Evolutionary conservation across 2,797 vertebrate genomes (phyloP).

Genomic region (Pygocentrus nattereri): DNA sequence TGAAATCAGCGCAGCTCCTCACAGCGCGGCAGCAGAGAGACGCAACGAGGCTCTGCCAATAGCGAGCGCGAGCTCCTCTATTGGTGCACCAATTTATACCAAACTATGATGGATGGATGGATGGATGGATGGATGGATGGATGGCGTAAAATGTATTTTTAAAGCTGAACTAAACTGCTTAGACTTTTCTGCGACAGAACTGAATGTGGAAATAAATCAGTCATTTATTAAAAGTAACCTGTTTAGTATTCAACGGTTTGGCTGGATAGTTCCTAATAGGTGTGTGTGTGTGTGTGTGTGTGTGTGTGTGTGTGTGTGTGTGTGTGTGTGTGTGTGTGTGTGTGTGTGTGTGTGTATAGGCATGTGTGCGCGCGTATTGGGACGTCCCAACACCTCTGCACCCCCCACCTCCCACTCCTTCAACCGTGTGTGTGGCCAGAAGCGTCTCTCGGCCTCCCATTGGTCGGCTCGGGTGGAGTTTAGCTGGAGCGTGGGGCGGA

Average conservation of each 20-base stretch:
- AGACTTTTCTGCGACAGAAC: too few relatives aligned
- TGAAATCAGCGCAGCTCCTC: conserved; percentile 26
- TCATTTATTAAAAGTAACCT: background rate
- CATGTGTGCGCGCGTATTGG: conserved; percentile 66
- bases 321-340: conserved; percentile 57
- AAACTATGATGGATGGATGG: too few relatives aligned
- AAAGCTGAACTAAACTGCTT: too few relatives aligned
- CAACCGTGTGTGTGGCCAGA: conserved; percentile 67
- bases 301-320: conserved; percentile 57
- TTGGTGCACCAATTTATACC: too few relatives aligned
- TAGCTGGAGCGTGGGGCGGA: conserved; percentile 77
- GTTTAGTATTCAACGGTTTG: background rate
- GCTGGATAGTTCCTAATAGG: background rate
- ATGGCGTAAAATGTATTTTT: too few relatives aligned
- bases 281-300: conserved; percentile 9
- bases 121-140: too few relatives aligned
- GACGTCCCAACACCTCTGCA: conserved; percentile 75
- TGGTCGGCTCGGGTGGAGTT: conserved; percentile 72
- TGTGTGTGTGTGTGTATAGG: conserved; percentile 1
- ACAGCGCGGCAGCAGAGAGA: background rate
- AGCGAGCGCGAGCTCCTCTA: too few relatives aligned
- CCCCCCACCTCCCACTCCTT: conserved; percentile 8
- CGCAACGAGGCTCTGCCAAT: background rate
- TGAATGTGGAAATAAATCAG: too few relatives aligned
- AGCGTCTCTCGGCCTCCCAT: conserved; percentile 75